phyloP scores from a whole-genome alignment of 2,888 invertebrate species.

The Ochropleura leucogaster region DNA sequence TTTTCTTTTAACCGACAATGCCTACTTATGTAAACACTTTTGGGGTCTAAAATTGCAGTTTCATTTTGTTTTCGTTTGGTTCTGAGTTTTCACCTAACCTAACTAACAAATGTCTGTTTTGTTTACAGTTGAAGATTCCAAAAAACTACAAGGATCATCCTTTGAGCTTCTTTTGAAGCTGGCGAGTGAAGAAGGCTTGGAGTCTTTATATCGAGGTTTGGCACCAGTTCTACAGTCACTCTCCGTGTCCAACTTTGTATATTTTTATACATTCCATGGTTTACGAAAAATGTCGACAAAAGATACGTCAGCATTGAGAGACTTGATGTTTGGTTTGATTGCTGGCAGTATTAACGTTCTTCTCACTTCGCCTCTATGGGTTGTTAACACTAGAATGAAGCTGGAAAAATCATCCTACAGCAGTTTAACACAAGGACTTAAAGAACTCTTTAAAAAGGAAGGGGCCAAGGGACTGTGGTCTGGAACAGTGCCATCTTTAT shows the following conservation, averaged over 20 bases:
- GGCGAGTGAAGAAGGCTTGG: slow-evolving; percentile 92
- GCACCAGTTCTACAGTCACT: slow-evolving; percentile 95
- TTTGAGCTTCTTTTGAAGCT: slow-evolving; percentile 92
- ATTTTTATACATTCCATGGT: slow-evolving; percentile 97
- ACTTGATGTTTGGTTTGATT: slow-evolving; percentile 94
- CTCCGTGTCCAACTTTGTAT: slow-evolving; percentile 97
- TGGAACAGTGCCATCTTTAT: slow-evolving; percentile 95
- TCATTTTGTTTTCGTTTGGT: background rate
- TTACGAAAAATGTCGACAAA: slow-evolving; percentile 91
- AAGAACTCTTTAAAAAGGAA: slow-evolving; percentile 93
- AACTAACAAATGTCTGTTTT: slow-evolving; percentile 4
- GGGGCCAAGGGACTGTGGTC: slow-evolving; percentile 95
- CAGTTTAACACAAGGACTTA: slow-evolving; percentile 92
- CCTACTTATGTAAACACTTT: background rate
- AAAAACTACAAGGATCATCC: slow-evolving; percentile 92
- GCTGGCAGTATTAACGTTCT: slow-evolving; percentile 96
- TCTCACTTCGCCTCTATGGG: slow-evolving; percentile 97
- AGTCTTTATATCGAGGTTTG: slow-evolving; percentile 94
- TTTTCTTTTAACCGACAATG: background rate
- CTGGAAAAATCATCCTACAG: slow-evolving; percentile 91
- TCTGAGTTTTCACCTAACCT: background rate
- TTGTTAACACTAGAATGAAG: slow-evolving; percentile 97
- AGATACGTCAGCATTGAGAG: slow-evolving; percentile 92
- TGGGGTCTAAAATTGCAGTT: background rate
- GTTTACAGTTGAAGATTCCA: slow-evolving; percentile 93